These are phyloP conservation scores for Apolygus lucorum DNA, from an alignment of 1,140 invertebrate species.

Conservation along the genomic window DNA sequence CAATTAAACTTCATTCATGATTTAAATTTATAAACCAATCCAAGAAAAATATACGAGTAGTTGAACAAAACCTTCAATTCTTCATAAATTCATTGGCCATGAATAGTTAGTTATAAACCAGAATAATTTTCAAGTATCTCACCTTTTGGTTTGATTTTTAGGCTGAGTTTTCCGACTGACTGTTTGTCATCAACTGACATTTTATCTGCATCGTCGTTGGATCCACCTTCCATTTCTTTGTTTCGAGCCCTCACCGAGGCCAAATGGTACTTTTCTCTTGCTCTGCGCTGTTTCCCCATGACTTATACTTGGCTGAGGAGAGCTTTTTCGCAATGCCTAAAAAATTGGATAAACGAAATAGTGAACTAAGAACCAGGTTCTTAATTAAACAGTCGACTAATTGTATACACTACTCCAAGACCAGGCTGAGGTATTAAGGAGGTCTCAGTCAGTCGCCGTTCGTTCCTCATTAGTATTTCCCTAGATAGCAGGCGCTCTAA, in stretches of 20 bases:
- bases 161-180: background rate
- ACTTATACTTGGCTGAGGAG: too few species aligned
- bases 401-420: too few species aligned
- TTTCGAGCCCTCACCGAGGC: background rate
- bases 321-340: too few species aligned
- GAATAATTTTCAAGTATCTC: background rate
- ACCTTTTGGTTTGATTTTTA: background rate
- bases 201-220: background rate
- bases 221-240: background rate
- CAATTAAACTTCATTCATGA: background rate
- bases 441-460: too few species aligned
- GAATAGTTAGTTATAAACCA: background rate
- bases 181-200: background rate
- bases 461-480: too few species aligned
- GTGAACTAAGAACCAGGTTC: too few species aligned
- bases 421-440: too few species aligned
- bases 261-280: background rate
- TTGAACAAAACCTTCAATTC: background rate
- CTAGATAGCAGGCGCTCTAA: too few species aligned
- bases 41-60: background rate
- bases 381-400: too few species aligned
- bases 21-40: background rate
- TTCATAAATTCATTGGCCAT: background rate
- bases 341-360: too few species aligned
- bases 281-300: background rate